Evolutionary conservation across 1,140 invertebrate genomes (phyloP), one percentile per base, ranked within the genome.

Genomic region (Apocrypta bakeri): DNA sequence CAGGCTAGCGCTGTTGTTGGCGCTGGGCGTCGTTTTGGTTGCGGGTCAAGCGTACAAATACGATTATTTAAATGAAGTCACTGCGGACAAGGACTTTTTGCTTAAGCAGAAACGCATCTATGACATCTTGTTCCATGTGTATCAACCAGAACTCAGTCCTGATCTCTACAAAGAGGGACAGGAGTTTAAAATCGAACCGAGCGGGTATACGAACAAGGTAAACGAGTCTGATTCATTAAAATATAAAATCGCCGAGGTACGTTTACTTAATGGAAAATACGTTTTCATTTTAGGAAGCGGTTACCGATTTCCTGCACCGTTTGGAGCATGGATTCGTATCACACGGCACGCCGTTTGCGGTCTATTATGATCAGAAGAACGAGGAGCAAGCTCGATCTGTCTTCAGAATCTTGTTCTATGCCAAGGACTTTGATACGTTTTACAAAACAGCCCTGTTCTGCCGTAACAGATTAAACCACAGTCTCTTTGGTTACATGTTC

Each of bases 401-500:
- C 25, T 95, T 94, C 93, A 90, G 92, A 21, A 85, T 95, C 3
- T 89, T 95, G 24, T 94, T 94, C 85, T 87, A 91, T 85, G 94
- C 94, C 37, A 94, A 94, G 87, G 93, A 94, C 88, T 95, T 93
- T 85, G 93, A 94, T 31, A 93, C 93, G 24, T 95, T 95, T 91
- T 93, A 94, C 88, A 93, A 93, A 79, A 94, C 94, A 11, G 94
- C 94, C 1, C 93, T 93, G 79, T 95, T 94, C 93, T 92, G 94
- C 27, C 92, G 94, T 29, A 92, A 94, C 83, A 88, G 93, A 85
- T 90, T 95, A 82, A 96, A 95, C 89, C 93, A 93, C 40, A 92
- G 93, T 68, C 92, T 95, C 88, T 96, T 94, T 89, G 86, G 93
- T 6, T 95, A 95, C 81, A 92, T 93, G 6, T 88, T 95, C 64